A percentile compares a stretch with the other conserved stretches of the same genome.
These are phyloP conservation scores for Orycteropus afer DNA, from an alignment of 2,113 vertebrate species.

Conservation along the genomic window DNA sequence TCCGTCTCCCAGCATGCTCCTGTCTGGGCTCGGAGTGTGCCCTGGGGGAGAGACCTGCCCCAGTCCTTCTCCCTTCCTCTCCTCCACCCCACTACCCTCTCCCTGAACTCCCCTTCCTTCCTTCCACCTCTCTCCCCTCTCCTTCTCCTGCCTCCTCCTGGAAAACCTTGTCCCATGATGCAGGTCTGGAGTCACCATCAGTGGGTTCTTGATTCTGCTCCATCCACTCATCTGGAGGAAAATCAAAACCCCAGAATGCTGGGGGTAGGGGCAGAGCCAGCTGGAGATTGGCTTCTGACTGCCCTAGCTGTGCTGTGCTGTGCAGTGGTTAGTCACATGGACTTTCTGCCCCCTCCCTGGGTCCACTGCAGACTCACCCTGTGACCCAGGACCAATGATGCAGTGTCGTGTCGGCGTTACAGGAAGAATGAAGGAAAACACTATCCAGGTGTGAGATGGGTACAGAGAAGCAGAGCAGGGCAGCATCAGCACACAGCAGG, in stretches of 20 bases:
- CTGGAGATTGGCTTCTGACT: not conserved
- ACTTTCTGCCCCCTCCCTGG: too few relatives aligned
- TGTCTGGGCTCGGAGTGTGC: not conserved
- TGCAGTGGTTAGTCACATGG: not conserved
- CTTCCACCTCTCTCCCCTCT: too few relatives aligned
- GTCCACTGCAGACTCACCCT: not conserved
- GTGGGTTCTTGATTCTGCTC: not conserved
- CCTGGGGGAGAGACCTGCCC: not conserved
- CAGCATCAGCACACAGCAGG: not conserved
- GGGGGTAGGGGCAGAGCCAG: not conserved
- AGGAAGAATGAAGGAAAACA: not conserved
- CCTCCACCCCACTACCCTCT: not conserved
- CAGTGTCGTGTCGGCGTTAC: fast-evolving
- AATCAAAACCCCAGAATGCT: not conserved
- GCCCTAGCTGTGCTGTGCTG: not conserved
- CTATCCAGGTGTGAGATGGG: not conserved
- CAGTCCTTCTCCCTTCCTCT: not conserved
- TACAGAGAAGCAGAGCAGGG: not conserved
- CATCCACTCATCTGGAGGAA: not conserved
- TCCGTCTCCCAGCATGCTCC: not conserved
- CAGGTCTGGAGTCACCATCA: not conserved
- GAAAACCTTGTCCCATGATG: constrained; percentile 23
- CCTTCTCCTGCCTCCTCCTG: not conserved
- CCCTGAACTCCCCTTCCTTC: not conserved
- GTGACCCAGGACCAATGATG: not conserved